Base-by-base conservation (phyloP, 2,888 invertebrate genomes). In the Plebejus anna region DNA sequence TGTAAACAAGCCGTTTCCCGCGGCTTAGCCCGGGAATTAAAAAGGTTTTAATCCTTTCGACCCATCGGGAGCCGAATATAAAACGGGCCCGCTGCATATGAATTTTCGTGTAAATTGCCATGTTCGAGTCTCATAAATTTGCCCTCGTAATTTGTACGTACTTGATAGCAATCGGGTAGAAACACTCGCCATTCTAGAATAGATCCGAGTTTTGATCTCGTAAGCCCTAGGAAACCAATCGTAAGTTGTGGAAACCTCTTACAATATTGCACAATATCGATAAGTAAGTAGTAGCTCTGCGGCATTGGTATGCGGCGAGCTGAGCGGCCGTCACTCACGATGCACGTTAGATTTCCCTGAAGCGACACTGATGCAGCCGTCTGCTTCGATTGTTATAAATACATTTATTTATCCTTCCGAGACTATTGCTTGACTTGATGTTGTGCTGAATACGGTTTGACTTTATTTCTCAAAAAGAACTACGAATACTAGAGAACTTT, bases 281-380 rank as follows among this genome's bases (percentile, higher is more conserved):
- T 73, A 77, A 76, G 77, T 75, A 76, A 86, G 86, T 51, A 83
- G 83, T 4, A 28, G 61, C 28, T 22, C 61, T 11, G 66, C 13
- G 66, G 66, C 32, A 66, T 32, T 32, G 32, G 66, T 66, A 66
- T 66, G 66, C 66, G 66, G 5, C 66, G 66, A 6, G 66, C 72
- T n/a, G 73, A 90, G 85, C 88, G 86, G 81, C 81, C 85, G 85
- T 92, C 91, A 94, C 93, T 92, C 87, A 87, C 83, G 85, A 88
- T 87, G 90, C 91, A 90, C 92, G 87, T 86, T 84, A 86, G 87
- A 91, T 90, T 89, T 88, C 89, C 89, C 89, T 86, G 88, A 87
- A 89, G 89, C 88, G 87, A 85, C 82, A 82, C 84, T 83, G 86
- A 84, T 86, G 85, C 85, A 86, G 85, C 86, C 81, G 80, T 83